Conservation (phyloP, 2,888 invertebrate genomes). For the Tetramorium bicarinatum region DNA sequence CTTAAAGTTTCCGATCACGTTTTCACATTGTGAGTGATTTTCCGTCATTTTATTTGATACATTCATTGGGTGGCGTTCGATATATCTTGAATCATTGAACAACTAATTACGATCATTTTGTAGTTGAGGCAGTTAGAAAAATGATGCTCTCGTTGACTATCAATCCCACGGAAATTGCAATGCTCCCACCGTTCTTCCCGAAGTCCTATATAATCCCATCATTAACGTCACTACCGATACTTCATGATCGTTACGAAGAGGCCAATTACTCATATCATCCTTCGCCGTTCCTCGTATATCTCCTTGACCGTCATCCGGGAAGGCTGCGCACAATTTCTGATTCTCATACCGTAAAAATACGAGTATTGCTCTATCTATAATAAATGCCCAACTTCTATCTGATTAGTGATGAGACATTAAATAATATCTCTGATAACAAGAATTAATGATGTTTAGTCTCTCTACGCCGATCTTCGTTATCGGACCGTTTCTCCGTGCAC, state of each 20-base stretch:
- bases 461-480: slow-evolving; percentile 8
- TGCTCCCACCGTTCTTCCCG: slow-evolving; percentile 53
- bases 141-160: slow-evolving; percentile 69
- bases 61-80: slow-evolving; percentile 41
- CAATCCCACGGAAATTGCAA: slow-evolving; percentile 69
- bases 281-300: slow-evolving; percentile 36
- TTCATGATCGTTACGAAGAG: slow-evolving; percentile 67
- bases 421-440: slow-evolving; percentile 31
- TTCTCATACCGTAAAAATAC: slow-evolving; percentile 26
- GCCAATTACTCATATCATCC: slow-evolving; percentile 68
- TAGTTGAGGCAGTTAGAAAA: slow-evolving; percentile 71
- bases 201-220: slow-evolving; percentile 62
- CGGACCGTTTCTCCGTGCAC: slow-evolving; percentile 15
- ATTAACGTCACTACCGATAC: slow-evolving; percentile 71
- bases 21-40: slow-evolving; percentile 64
- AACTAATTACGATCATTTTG: slow-evolving; percentile 73
- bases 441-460: slow-evolving; percentile 19
- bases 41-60: slow-evolving; percentile 60
- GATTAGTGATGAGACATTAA: slow-evolving; percentile 32
- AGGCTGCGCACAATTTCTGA: slow-evolving; percentile 12
- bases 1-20: slow-evolving; percentile 27
- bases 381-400: slow-evolving; percentile 39
- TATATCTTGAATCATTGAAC: slow-evolving; percentile 64
- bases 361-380: slow-evolving; percentile 26
- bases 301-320: slow-evolving; percentile 61